A percentile compares a stretch with the other conserved stretches of the same genome.
Conservation (phyloP, 2,113 vertebrate species). For the Xyliphius kryptos region DNA sequence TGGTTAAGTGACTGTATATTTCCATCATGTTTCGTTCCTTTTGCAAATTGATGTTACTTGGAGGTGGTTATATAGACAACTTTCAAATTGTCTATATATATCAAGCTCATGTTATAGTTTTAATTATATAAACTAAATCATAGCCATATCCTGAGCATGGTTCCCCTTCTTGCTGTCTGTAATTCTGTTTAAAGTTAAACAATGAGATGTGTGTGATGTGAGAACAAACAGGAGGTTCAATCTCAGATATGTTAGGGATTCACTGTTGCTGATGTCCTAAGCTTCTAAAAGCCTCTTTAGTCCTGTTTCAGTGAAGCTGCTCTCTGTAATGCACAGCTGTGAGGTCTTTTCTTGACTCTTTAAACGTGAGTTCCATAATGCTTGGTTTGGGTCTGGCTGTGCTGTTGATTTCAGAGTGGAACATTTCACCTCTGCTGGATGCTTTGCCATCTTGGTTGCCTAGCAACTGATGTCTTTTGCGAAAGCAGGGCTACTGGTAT, state of each 20-base stretch:
- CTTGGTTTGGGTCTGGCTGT: conserved; percentile 22
- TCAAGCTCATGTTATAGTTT: too few species aligned
- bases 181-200: conserved; percentile 44
- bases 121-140: too few species aligned
- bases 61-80: too few species aligned
- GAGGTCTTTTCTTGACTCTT: conserved; percentile 13
- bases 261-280: conserved; percentile 25
- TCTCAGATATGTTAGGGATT: conserved; percentile 27
- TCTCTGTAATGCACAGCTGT: conserved; percentile 1
- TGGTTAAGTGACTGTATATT: too few species aligned
- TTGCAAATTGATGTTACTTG: too few species aligned
- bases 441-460: conserved; percentile 37
- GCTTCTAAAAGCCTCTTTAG: conserved; percentile 4
- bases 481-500: conserved; percentile 32
- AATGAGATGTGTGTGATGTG: conserved; percentile 7
- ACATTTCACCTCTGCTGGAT: conserved; percentile 39
- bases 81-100: too few species aligned
- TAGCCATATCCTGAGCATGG: too few species aligned
- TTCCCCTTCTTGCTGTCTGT: conserved; percentile 19
- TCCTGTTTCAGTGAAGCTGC: conserved; percentile 14
- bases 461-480: conserved; percentile 39
- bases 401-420: conserved; percentile 37
- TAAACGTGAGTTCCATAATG: conserved; percentile 19
- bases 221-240: conserved; percentile 41
- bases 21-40: too few species aligned